Percentiles rank a stretch among this genome's conserved stretches.
Evolutionary conservation across 2,888 invertebrate species (phyloP).

Genomic region (Ommatoiulus sabulosus): DNA sequence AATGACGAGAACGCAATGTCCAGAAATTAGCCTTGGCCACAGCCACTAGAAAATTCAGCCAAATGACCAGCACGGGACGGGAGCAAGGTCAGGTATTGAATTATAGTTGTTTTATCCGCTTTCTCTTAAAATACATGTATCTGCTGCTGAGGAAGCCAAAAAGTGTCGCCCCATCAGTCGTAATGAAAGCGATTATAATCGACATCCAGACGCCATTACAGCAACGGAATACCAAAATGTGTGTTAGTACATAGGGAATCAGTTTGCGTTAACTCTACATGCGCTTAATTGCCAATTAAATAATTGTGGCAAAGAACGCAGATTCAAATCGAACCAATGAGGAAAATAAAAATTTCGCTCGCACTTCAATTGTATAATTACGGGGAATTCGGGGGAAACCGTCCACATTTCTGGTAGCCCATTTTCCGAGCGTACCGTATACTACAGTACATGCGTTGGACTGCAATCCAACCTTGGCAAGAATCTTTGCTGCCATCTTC

Average conservation of each 20-base stretch:
- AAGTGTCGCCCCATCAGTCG: not conserved
- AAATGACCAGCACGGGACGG: not conserved
- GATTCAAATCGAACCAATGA: not conserved
- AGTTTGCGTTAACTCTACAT: not conserved
- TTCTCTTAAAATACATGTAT: not conserved
- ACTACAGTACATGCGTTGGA: too few relatives aligned
- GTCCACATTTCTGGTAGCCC: too few relatives aligned
- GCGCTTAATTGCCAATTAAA: conserved; percentile 27
- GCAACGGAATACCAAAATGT: not conserved
- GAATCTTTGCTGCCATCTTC: too few relatives aligned
- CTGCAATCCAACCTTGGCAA: too few relatives aligned
- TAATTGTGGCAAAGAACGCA: not conserved
- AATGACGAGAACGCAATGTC: not conserved
- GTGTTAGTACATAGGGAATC: not conserved
- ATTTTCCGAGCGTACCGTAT: too few relatives aligned
- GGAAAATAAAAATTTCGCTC: not conserved
- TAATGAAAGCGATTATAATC: not conserved
- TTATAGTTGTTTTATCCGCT: not conserved
- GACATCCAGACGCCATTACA: not conserved
- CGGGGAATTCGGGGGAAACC: too few relatives aligned
- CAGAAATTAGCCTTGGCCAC: conserved; percentile 16
- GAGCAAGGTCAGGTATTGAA: not conserved
- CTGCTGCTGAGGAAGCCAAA: not conserved
- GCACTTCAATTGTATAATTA: too few relatives aligned
- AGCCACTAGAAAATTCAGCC: not conserved